Evolutionary conservation across 2,888 invertebrate genomes (phyloP).

Genomic region (Tiliacea aurago): DNA sequence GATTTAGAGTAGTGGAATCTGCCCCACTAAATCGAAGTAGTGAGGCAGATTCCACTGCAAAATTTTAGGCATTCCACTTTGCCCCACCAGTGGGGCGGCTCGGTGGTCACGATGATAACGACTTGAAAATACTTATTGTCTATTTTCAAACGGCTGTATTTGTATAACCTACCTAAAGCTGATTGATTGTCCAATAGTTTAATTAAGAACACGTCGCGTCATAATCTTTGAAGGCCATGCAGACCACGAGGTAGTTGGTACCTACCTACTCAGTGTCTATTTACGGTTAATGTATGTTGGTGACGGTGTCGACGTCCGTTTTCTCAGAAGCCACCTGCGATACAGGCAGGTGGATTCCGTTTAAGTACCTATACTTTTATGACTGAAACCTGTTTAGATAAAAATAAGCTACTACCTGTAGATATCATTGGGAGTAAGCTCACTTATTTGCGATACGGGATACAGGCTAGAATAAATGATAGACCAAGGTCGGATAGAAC

Average conservation of each 20-base stretch:
- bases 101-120: neutral
- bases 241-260: slow-evolving; percentile 13
- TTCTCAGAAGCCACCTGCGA: slow-evolving; percentile 33
- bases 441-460: neutral
- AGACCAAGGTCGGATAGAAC: no score
- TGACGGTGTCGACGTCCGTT: slow-evolving; percentile 10
- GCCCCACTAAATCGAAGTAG: no score
- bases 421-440: neutral
- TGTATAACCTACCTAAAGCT: slow-evolving; percentile 15
- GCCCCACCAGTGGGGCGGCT: no score
- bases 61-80: no score
- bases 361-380: neutral
- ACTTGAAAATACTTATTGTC: neutral
- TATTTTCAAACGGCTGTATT: neutral
- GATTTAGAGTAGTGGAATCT: no score
- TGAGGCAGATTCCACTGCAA: no score
- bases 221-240: slow-evolving; percentile 31
- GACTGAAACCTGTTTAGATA: slow-evolving; percentile 21
- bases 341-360: slow-evolving; percentile 17
- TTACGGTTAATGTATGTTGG: slow-evolving; percentile 19
- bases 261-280: slow-evolving; percentile 14
- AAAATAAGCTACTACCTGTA: neutral
- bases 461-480: no score
- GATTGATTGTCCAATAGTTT: slow-evolving; percentile 18
- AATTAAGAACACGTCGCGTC: slow-evolving; percentile 14